Evolutionary conservation across 1,140 invertebrate species (phyloP), one percentile per base, ranked within the genome.

Genomic region (Polypedilum vanderplanki): DNA sequence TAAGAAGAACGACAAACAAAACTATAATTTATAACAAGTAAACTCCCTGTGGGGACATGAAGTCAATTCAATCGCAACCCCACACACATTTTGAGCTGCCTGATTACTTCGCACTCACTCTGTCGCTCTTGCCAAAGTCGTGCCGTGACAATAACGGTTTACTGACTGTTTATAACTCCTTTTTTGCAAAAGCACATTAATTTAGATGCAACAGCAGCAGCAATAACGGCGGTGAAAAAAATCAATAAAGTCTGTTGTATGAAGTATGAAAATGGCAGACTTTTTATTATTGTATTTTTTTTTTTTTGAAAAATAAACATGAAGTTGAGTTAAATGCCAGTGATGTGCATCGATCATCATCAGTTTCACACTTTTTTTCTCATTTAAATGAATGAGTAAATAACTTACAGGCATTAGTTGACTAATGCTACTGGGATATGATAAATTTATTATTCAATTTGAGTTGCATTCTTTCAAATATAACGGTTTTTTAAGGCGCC

Each of bases 311-410:
- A 33, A 33, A 33, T 33, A 33, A 33, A 33, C 24, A 33, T 33
- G 24, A 33, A 15, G 12, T 15, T n/a, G n/a, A 12, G 46, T 57
- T 57, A 57, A 57, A 57, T 57, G 46, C 12, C 46, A 57, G 12
- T 57, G 46, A 57, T 57, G 46, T 57, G 46, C 46, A 57, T 57
- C 46, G 46, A 57, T 57, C 46, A 57, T 57, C 46, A 57, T 57
- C 46, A 57, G n/a, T 12, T 57, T 57, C 46, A 15, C 46, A 57
- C 46, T 12, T 57, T n/a, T 57, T 57, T 12, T 57, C 15, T 57
- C 12, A 4, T 1, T 1, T 12, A 33, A 1, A 33, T 33, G 24
- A 33, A 33, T 33, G 24, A 33, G 24, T 33, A 33, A 33, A 33
- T 33, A 33, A 33, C 24, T 33, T 33, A 33, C 24, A 1, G 24